Conservation (phyloP, 2,113 vertebrate genomes). For the Pedionomus torquatus region DNA sequence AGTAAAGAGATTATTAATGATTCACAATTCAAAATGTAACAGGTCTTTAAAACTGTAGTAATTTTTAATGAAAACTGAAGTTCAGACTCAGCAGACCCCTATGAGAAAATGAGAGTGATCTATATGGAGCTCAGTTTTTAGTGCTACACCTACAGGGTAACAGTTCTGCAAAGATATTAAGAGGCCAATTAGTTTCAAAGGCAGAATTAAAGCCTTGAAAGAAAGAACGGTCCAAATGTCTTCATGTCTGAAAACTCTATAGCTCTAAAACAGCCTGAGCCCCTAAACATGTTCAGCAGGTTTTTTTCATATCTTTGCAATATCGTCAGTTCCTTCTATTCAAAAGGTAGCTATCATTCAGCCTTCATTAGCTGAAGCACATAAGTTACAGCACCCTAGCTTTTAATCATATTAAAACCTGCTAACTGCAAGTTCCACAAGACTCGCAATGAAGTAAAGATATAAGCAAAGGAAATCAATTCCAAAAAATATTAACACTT, state of each 20-base stretch:
- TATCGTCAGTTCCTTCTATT: background rate
- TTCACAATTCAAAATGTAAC: background rate
- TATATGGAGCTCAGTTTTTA: background rate
- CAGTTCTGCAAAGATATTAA: background rate
- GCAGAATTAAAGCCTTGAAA: background rate
- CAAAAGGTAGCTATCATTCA: background rate
- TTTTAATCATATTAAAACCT: background rate
- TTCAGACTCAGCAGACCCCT: background rate
- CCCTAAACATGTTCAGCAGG: too few relatives aligned
- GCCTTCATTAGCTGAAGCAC: background rate
- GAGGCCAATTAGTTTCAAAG: background rate
- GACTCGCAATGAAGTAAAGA: background rate
- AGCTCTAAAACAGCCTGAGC: accelerated
- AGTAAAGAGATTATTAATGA: background rate
- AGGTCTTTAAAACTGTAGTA: background rate
- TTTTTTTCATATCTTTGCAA: background rate
- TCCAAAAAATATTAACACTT: background rate
- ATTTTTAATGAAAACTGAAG: background rate
- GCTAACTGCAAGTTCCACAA: background rate
- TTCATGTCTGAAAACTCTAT: background rate
- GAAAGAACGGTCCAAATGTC: background rate
- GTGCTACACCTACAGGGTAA: background rate
- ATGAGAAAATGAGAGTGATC: background rate
- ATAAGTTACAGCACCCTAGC: background rate
- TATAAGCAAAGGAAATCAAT: background rate